phyloP scores from a whole-genome alignment of 1,140 invertebrate species.

The Sitobion miscanthi region DNA sequence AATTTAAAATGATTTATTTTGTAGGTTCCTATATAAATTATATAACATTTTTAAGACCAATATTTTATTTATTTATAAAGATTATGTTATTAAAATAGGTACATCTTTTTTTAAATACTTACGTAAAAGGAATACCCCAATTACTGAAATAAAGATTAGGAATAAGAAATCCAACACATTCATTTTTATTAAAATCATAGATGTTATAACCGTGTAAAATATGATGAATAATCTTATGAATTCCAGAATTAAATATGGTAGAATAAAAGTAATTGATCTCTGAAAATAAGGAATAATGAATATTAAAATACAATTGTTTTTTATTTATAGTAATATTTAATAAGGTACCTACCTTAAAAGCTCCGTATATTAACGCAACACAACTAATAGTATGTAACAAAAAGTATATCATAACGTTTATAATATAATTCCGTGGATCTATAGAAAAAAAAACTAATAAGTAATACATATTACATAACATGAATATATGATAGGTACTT shows the following conservation, averaged over 20 bases:
- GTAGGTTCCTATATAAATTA: neutral
- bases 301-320: neutral
- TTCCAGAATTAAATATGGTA: constrained; percentile 38
- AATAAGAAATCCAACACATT: constrained; percentile 47
- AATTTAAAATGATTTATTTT: too few species aligned
- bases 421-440: constrained; percentile 20
- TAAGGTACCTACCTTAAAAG: constrained; percentile 46
- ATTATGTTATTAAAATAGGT: neutral
- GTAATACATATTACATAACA: neutral
- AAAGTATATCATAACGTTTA: constrained; percentile 29
- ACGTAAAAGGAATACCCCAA: constrained; percentile 41
- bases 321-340: neutral
- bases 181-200: constrained; percentile 39
- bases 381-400: constrained; percentile 20
- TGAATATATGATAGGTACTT: too few species aligned
- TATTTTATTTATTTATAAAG: neutral
- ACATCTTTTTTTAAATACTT: neutral
- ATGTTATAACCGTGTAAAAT: constrained; percentile 22
- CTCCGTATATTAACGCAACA: constrained; percentile 39
- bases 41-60: neutral
- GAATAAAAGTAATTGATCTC: constrained; percentile 21
- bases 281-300: constrained; percentile 6
- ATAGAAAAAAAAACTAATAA: neutral
- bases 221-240: constrained; percentile 15
- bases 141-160: constrained; percentile 43